phyloP scores from a whole-genome alignment of 2,888 invertebrate species.

The Scaptomyza reducta region DNA sequence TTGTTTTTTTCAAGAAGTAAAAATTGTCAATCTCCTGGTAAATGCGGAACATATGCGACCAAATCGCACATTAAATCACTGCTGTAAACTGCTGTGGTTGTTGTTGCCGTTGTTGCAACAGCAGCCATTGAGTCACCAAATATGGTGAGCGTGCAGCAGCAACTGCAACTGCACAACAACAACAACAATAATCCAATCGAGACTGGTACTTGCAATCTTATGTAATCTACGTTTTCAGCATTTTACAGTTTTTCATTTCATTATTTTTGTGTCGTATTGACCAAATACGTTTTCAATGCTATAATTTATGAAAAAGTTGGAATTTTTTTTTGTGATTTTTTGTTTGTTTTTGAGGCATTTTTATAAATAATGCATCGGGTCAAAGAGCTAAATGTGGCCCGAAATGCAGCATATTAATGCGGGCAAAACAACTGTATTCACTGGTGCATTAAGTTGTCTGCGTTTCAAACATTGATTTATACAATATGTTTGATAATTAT shows the following conservation, averaged over 20 bases:
- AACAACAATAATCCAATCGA: conserved; percentile 27
- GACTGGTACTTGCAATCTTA: conserved; percentile 49
- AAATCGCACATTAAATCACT: conserved; percentile 48
- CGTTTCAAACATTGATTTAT: conserved; percentile 35
- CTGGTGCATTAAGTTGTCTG: conserved; percentile 10
- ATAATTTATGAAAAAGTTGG: conserved; percentile 57
- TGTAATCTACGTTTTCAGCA: conserved; percentile 47
- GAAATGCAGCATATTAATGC: conserved; percentile 26
- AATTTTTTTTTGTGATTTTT: conserved; percentile 22
- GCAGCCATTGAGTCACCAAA: conserved; percentile 41
- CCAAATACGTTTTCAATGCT: conserved; percentile 53
- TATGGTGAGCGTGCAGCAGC: conserved; percentile 51
- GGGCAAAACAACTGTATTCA: conserved; percentile 12
- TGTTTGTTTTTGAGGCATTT: conserved; percentile 9
- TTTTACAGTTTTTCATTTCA: conserved; percentile 23
- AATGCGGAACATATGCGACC: conserved; percentile 69
- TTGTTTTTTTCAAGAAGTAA: conserved; percentile 37
- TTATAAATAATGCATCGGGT: conserved; percentile 60
- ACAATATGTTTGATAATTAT: conserved; percentile 10
- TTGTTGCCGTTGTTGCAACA: conserved; percentile 35
- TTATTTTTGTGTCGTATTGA: conserved; percentile 1
- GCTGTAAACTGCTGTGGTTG: conserved; percentile 44
- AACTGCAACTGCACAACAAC: conserved; percentile 13
- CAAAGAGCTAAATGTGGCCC: conserved; percentile 40
- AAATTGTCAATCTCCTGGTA: conserved; percentile 57